Conservation (phyloP, 2,113 vertebrate genomes). For the Megalops atlanticus region DNA sequence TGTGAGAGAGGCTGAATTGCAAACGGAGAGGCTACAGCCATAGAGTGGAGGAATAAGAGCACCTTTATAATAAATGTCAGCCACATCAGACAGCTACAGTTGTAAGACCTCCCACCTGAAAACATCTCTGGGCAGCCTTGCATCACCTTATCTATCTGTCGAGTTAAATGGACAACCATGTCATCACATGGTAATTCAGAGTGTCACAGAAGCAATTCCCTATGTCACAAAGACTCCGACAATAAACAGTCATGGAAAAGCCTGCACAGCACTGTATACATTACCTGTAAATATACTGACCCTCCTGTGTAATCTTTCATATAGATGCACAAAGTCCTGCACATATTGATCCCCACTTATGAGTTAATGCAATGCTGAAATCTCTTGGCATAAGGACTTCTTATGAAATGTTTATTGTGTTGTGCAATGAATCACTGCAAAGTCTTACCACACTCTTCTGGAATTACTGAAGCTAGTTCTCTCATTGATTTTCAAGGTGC, state of each 20-base stretch:
- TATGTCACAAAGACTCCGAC: conserved; percentile 11
- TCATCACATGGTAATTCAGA: conserved; percentile 5
- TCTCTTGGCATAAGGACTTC: conserved; percentile 20
- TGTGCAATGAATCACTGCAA: conserved; percentile 11
- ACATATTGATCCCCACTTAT: conserved; percentile 29
- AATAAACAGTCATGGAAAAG: conserved; percentile 26
- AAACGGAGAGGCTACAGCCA: background rate
- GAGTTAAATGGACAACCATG: background rate
- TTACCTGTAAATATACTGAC: conserved; percentile 12
- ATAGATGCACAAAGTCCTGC: conserved; percentile 12
- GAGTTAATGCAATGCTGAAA: conserved; percentile 21
- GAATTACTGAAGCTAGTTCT: conserved; percentile 3
- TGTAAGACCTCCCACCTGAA: background rate
- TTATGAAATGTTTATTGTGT: conserved; percentile 37
- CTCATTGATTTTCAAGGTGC: conserved; percentile 21
- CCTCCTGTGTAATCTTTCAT: conserved; percentile 29
- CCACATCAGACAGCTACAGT: background rate
- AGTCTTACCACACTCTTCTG: background rate
- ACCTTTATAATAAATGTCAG: background rate
- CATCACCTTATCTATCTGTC: background rate
- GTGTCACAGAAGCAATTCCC: conserved; percentile 20
- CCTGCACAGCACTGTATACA: conserved; percentile 21
- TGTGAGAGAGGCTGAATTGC: background rate
- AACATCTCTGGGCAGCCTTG: background rate
- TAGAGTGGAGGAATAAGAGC: background rate